Conservation (phyloP, 1,140 invertebrate genomes). For the Leptinotarsa texana region DNA sequence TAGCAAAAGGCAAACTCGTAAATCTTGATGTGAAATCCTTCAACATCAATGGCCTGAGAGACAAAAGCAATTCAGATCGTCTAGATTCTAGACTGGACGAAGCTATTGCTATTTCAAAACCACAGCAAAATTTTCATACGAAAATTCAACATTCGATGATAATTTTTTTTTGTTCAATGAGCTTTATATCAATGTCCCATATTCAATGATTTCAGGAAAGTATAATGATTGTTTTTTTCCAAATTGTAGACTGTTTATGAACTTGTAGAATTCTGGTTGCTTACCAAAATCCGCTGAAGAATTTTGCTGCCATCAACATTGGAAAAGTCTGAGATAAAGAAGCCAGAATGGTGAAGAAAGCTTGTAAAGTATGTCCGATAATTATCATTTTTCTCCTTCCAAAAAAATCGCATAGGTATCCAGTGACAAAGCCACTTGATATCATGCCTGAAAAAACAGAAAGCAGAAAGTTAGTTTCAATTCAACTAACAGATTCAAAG, state of each 20-base stretch:
- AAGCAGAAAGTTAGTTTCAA: background rate
- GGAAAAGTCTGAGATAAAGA: constrained; percentile 72
- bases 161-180: no score
- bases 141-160: no score
- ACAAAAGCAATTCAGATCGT: no score
- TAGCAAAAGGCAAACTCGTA: no score
- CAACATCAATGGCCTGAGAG: no score
- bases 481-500: background rate
- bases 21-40: no score
- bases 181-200: no score
- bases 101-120: no score
- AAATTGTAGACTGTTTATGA: background rate
- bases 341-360: constrained; percentile 67
- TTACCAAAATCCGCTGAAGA: constrained; percentile 78
- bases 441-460: constrained; percentile 70
- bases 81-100: no score
- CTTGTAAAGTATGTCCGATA: constrained; percentile 70
- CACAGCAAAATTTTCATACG: no score
- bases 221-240: no score
- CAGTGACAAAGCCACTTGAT: constrained; percentile 79
- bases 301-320: constrained; percentile 71
- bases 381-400: constrained; percentile 73
- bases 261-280: constrained; percentile 43
- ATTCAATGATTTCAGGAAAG: no score
- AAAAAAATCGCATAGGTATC: constrained; percentile 76